These are phyloP conservation scores for Noctilio leporinus DNA, from an alignment of 2,113 vertebrate genomes.

Conservation along the genomic window DNA sequence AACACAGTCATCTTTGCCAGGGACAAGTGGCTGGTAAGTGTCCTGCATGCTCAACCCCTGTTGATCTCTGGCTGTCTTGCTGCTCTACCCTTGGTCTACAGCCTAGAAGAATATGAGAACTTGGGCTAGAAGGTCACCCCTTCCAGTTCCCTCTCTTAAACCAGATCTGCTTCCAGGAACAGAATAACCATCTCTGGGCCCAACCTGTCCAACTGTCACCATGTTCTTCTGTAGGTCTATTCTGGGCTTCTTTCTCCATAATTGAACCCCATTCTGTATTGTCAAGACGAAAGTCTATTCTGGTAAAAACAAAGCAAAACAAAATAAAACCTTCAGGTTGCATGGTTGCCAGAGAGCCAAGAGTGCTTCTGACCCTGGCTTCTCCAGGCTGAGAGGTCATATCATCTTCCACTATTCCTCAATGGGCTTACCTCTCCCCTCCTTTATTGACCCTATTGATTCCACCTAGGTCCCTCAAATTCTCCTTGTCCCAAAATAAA, in stretches of 20 bases:
- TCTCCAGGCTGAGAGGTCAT: background rate
- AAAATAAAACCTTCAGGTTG: background rate
- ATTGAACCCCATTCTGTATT: background rate
- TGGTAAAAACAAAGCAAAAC: no score
- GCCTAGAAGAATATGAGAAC: background rate
- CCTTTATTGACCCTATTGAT: background rate
- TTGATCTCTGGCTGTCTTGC: background rate
- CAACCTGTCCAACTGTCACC: background rate
- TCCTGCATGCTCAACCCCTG: constrained; percentile 36
- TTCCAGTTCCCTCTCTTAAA: background rate
- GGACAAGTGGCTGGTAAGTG: constrained; percentile 97
- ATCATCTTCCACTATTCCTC: background rate
- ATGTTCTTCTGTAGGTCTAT: background rate
- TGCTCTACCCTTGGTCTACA: background rate
- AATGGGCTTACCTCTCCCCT: background rate
- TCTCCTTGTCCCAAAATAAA: background rate
- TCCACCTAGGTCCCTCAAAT: background rate
- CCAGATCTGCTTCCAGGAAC: background rate
- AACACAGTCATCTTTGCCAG: constrained; percentile 98
- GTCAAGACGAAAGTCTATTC: background rate
- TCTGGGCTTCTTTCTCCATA: background rate
- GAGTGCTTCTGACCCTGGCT: background rate
- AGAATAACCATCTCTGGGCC: background rate
- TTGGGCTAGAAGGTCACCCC: background rate
- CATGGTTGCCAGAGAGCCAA: background rate